These are phyloP conservation scores for Fundulus diaphanus DNA, from an alignment of 2,797 vertebrate species.

Conservation along the genomic window DNA sequence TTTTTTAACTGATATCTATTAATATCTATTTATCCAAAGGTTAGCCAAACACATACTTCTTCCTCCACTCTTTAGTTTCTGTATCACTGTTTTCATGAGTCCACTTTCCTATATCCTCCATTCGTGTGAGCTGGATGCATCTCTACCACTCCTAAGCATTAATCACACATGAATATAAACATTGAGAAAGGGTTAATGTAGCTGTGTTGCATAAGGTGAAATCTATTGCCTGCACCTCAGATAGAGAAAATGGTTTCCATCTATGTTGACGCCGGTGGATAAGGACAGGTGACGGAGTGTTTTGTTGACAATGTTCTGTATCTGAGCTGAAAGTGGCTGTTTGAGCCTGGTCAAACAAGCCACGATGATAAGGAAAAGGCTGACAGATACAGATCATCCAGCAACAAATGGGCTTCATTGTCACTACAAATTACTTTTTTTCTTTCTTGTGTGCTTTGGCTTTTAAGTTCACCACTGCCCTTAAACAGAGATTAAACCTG, in stretches of 20 bases:
- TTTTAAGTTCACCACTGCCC: conserved; percentile 17
- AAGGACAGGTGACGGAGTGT: conserved; percentile 56
- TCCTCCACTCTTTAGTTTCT: neutral
- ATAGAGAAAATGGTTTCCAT: conserved; percentile 34
- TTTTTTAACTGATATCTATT: neutral
- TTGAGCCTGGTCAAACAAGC: conserved; percentile 64
- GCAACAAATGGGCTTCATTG: conserved; percentile 31
- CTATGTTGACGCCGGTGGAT: conserved; percentile 51
- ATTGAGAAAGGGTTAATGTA: conserved; percentile 31
- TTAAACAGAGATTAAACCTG: conserved; percentile 1
- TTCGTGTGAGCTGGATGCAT: neutral
- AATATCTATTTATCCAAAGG: neutral
- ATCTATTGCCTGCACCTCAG: conserved; percentile 46
- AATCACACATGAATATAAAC: neutral
- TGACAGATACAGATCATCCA: conserved; percentile 49
- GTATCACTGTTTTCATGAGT: neutral
- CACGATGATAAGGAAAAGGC: conserved; percentile 58
- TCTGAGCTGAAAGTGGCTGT: conserved; percentile 48
- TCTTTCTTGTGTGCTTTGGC: neutral
- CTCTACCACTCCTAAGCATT: neutral
- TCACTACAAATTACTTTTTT: conserved; percentile 25
- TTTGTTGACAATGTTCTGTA: conserved; percentile 48
- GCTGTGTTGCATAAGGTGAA: conserved; percentile 29
- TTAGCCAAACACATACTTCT: neutral
- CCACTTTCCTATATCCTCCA: neutral